Evolutionary conservation across 2,113 vertebrate genomes (phyloP), one percentile per base, ranked within the genome.

Genomic region (Panurus biarmicus): DNA sequence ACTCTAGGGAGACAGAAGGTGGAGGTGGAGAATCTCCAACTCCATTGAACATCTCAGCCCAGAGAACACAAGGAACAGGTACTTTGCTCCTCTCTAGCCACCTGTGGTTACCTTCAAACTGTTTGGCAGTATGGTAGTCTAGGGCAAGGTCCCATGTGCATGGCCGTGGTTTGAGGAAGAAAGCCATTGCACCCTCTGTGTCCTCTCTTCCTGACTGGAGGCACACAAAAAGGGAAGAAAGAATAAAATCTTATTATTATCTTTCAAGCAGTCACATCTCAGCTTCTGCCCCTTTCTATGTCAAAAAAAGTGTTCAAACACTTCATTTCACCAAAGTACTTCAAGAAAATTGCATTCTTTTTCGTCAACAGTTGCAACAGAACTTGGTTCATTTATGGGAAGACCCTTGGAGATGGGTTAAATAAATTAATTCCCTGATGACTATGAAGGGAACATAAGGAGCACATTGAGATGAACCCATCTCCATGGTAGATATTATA

Each of bases 91-190:
- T 53, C 42, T 42, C 26, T 12, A 7, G 2, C 18, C 1, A 3
- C 56, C 12, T 48, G 14, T 13, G 6, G 60, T 87, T 87, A 96
- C 95, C 95, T 96, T 79, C 61, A 42, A 96, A 95, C 79, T 90
- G 61, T 21, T 95, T 96, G 1, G 35, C 95, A 0, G 20, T 22
- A 7, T 71, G 23, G 14, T 88, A 92, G 18, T 95, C 95, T 71
- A 83, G 61, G 23, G 12, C 66, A 1, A 82, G 86, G 9, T 90
- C 71, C 89, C 89, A 78, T 0, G 42, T 85, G 51, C 40, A 15
- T 0, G 82, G 78, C 47, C 14, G 65, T 3, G 95, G 95, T 17
- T 45, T 81, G 71, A 90, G 95, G 53, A 36, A 9, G 29, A 94
- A 96, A 18, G 78, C 42, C 95, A 96, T 95, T 1, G 5, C 5